Evolutionary conservation across 2,797 vertebrate species (phyloP).

Genomic region (Cyclopterus lumpus): DNA sequence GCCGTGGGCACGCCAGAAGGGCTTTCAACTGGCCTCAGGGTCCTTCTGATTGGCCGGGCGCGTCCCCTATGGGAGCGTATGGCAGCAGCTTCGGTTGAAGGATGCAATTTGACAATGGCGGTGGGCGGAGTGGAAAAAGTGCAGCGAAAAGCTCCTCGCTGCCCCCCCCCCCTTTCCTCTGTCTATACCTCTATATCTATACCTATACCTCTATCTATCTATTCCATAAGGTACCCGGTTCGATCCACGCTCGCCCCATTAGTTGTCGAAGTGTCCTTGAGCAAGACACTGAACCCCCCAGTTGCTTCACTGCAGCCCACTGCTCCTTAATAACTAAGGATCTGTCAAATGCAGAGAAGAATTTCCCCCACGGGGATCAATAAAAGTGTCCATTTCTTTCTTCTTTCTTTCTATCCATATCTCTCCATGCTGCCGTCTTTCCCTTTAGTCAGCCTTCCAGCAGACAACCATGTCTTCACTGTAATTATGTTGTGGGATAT

Average conservation of each 20-base stretch:
- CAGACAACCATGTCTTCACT: constrained; percentile 40
- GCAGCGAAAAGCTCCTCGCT: constrained; percentile 49
- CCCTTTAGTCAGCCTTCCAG: constrained; percentile 51
- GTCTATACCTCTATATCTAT: constrained; percentile 7
- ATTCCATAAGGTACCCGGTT: too few species aligned
- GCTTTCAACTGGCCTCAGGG: constrained; percentile 73
- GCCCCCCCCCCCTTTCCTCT: background rate
- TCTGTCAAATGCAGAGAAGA: too few species aligned
- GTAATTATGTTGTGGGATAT: constrained; percentile 61
- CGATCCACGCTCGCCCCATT: too few species aligned
- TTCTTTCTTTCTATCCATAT: background rate
- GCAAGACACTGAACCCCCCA: too few species aligned
- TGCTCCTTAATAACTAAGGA: too few species aligned
- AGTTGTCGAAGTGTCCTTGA: too few species aligned
- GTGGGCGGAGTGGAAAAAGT: constrained; percentile 49
- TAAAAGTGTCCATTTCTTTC: too few species aligned
- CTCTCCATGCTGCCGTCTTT: constrained; percentile 5
- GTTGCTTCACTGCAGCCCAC: too few species aligned
- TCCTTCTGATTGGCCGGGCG: constrained; percentile 74
- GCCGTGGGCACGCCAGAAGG: constrained; percentile 75
- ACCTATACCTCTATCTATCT: constrained; percentile 2
- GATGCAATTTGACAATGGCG: constrained; percentile 61
- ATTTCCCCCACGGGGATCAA: too few species aligned
- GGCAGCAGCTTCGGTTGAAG: constrained; percentile 56
- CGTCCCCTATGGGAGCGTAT: constrained; percentile 47